phyloP scores from a whole-genome alignment of 2,888 invertebrate genomes.

The Hydroisotoma schaefferi region DNA sequence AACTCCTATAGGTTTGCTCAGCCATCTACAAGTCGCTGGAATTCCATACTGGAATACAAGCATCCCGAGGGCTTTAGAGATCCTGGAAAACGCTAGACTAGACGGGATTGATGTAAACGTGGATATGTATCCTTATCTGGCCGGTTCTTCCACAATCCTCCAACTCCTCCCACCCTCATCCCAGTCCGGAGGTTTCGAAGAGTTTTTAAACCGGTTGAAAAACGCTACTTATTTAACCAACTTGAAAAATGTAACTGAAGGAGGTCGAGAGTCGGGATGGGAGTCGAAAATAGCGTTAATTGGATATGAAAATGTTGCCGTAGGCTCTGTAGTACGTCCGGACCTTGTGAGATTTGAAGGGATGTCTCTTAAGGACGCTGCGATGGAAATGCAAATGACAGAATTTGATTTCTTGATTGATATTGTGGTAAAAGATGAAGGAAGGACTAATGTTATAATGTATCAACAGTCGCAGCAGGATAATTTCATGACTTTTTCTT shows the following conservation, averaged over 20 bases:
- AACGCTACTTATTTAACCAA: slow-evolving; percentile 23
- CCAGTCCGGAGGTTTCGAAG: slow-evolving; percentile 39
- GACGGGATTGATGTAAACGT: slow-evolving; percentile 38
- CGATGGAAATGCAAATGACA: slow-evolving; percentile 11
- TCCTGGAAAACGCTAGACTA: slow-evolving; percentile 34
- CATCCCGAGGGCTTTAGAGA: slow-evolving; percentile 36
- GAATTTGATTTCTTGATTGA: slow-evolving; percentile 41
- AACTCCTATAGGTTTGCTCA: no score
- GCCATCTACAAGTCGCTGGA: slow-evolving; percentile 46
- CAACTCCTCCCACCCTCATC: slow-evolving; percentile 44
- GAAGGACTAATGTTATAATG: slow-evolving; percentile 43
- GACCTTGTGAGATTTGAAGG: slow-evolving; percentile 36
- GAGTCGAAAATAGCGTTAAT: slow-evolving; percentile 44
- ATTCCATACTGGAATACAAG: slow-evolving; percentile 42
- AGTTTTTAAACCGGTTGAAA: slow-evolving; percentile 33
- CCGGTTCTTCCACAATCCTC: slow-evolving; percentile 44
- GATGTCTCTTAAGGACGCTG: slow-evolving; percentile 23
- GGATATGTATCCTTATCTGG: slow-evolving; percentile 47
- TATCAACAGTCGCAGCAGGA: slow-evolving; percentile 41
- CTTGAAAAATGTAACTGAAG: slow-evolving; percentile 34
- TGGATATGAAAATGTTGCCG: slow-evolving; percentile 43
- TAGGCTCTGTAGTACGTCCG: slow-evolving; percentile 36
- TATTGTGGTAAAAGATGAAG: slow-evolving; percentile 32
- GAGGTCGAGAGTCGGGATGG: slow-evolving; percentile 43
- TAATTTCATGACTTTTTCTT: slow-evolving; percentile 34